phyloP scores from a whole-genome alignment of 2,113 vertebrate species.

The Aviceda subcristata region DNA sequence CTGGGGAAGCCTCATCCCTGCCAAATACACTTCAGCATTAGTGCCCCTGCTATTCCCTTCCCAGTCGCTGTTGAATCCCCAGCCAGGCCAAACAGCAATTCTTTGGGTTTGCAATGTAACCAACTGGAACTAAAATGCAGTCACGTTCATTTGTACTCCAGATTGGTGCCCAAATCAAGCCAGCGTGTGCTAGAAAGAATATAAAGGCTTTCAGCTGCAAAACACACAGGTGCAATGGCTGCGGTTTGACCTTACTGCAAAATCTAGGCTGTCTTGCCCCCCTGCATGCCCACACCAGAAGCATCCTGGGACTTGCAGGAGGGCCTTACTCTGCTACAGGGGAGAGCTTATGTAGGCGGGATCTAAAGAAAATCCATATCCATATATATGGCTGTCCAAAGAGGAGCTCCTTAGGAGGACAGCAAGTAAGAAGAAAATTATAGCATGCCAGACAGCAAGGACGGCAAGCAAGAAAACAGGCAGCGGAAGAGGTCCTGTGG shows the following conservation, averaged over 20 bases:
- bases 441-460: not conserved
- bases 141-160: not conserved
- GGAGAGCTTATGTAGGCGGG: not conserved
- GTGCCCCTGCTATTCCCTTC: not conserved
- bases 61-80: not conserved
- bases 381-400: not conserved
- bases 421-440: not conserved
- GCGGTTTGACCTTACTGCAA: not conserved
- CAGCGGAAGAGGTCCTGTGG: not conserved
- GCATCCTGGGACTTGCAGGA: not conserved
- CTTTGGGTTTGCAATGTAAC: not conserved
- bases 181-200: not conserved
- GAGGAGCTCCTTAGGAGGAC: not conserved
- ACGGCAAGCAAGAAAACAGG: not conserved
- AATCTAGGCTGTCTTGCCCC: not conserved
- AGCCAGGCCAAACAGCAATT: not conserved
- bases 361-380: not conserved
- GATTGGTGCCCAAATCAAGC: not conserved
- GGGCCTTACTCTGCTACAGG: not conserved
- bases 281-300: not conserved
- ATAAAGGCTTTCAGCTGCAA: not conserved
- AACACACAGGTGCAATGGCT: not conserved
- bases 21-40: not conserved
- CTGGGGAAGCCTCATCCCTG: not conserved
- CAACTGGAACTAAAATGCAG: constrained; percentile 14